Evolutionary conservation across 64 coral and sea anemone species (phyloP).

Genomic region (Stylophora pistillata): DNA sequence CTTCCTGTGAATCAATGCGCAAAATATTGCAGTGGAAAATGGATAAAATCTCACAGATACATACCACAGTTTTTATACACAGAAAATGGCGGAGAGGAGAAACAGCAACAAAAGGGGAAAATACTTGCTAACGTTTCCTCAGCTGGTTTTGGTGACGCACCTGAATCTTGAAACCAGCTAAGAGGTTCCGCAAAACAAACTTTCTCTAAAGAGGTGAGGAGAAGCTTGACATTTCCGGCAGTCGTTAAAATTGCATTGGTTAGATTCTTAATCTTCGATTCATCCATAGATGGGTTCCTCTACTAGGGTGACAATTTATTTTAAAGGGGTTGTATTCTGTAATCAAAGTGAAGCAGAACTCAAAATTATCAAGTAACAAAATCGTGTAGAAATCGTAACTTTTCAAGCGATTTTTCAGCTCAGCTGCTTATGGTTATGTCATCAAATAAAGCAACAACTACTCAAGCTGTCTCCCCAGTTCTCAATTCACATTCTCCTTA

Average conservation of each 20-base stretch:
- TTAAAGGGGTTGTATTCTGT: neutral
- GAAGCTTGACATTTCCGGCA: neutral
- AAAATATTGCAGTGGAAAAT: neutral
- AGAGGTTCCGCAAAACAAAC: neutral
- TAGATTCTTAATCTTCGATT: neutral
- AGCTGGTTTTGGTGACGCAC: no score
- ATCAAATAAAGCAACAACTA: no score
- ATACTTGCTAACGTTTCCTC: no score
- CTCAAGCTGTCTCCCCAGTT: no score
- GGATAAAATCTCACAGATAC: no score
- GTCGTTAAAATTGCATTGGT: neutral
- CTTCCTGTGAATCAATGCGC: neutral
- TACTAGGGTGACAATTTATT: no score
- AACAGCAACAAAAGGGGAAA: no score
- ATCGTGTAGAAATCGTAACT: neutral
- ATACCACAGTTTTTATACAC: no score
- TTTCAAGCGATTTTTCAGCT: neutral
- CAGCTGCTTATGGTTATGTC: neutral
- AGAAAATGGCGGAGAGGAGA: no score
- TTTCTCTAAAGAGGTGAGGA: neutral
- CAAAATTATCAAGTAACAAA: conserved; percentile 19
- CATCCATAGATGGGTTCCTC: neutral
- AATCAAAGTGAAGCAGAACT: neutral
- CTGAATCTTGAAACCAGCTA: no score
- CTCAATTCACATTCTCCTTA: no score